Evolutionary conservation across 2,888 invertebrate species (phyloP), one percentile per base, ranked within the genome.

Genomic region (Lasius fuliginosus): DNA sequence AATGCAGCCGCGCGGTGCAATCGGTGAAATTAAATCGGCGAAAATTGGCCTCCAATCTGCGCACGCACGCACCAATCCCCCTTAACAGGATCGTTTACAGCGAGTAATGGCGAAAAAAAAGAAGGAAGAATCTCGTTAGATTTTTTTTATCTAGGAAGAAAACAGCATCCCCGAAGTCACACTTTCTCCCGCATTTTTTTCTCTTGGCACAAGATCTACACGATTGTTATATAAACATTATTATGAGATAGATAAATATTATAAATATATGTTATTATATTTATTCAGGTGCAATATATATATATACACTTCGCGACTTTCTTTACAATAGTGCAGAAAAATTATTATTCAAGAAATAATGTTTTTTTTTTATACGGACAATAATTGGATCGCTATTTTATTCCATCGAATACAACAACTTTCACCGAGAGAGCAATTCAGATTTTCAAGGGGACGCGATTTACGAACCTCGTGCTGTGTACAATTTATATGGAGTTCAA

Each of bases 1-100:
- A 86, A 67, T 86, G 46, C 69, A 36, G 56, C 23, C 75, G 79
- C 40, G n/a, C 40, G 30, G 74, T 27, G 83, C 75, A 88, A 88
- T 88, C 74, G 88, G 27, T 53, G 71, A 82, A 86, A 85, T 88
- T 83, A 88, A 79, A 86, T 88, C 82, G 82, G 12, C 75, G 64
- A 71, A 83, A 86, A 88, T 86, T 88, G 73, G 53, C 77, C 69
- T 23, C 79, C 60, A 81, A 42, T 30, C 30, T 65, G 60, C 46
- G 60, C 67, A 49, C 40, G 33, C 30, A 27, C 36, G 23, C 62
- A 49, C 12, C 40, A 42, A 42, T 62, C 71, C 36, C 62, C 49
- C 64, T 74, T 79, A 77, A 69, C 77, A 56, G 27, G 58, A 88
- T 85, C 86, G 82, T 82, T 86, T 67, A 81, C 74, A 46, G 9